These are phyloP conservation scores for Drosophila ezoana DNA, from an alignment of 2,888 invertebrate genomes.

Conservation along the genomic window DNA sequence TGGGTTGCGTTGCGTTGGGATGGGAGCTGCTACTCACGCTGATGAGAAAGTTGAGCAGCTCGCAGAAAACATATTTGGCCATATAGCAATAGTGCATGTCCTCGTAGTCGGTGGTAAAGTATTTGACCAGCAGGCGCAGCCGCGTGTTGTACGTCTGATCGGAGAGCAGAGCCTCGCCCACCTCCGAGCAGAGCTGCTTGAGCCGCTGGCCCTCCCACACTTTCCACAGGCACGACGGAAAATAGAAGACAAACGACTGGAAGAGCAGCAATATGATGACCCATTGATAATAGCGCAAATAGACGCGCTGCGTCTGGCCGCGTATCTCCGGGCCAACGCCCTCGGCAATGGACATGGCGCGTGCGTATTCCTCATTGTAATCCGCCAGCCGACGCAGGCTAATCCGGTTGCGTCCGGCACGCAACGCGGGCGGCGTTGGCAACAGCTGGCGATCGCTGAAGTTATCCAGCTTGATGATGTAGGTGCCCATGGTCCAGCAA, in stretches of 20 bases:
- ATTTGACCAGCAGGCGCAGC: slow-evolving; percentile 75
- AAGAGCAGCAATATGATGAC: slow-evolving; percentile 82
- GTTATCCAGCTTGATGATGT: slow-evolving; percentile 84
- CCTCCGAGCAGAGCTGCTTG: slow-evolving; percentile 82
- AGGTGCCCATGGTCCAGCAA: slow-evolving; percentile 93
- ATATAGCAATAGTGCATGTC: slow-evolving; percentile 86
- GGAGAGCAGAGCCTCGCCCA: slow-evolving; percentile 77
- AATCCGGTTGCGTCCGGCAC: neutral
- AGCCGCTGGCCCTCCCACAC: slow-evolving; percentile 85
- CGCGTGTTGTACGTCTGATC: slow-evolving; percentile 78
- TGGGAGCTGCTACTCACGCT: slow-evolving; percentile 87
- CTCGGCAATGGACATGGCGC: slow-evolving; percentile 65
- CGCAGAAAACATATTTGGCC: slow-evolving; percentile 89
- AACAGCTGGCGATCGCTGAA: neutral
- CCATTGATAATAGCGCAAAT: slow-evolving; percentile 84
- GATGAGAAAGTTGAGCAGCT: slow-evolving; percentile 90
- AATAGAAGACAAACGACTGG: slow-evolving; percentile 81
- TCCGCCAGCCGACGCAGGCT: slow-evolving; percentile 35
- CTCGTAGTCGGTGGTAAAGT: slow-evolving; percentile 81
- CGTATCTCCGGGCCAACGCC: slow-evolving; percentile 73
- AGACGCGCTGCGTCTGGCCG: slow-evolving; percentile 74
- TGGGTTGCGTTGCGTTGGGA: neutral
- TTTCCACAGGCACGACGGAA: slow-evolving; percentile 84
- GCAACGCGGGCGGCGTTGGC: neutral
- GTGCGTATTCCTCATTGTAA: slow-evolving; percentile 61